Evolutionary conservation across 2,113 vertebrate genomes (phyloP), one percentile per base, ranked within the genome.

Genomic region (Hepsetus odoe): DNA sequence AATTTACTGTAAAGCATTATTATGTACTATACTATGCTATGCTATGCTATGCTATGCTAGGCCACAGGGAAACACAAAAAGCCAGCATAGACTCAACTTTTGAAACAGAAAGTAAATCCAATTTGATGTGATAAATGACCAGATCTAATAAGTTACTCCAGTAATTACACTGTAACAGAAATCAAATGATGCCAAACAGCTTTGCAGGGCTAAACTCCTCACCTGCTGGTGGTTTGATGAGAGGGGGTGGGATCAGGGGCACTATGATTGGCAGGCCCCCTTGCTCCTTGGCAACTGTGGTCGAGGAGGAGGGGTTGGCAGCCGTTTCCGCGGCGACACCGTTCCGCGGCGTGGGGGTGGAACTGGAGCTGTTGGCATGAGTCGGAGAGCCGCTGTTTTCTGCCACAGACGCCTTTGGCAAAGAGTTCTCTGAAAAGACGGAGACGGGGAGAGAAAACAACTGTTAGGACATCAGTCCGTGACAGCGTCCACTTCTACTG

Each of bases 211-310:
- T 49, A 49, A 49, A 49, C 16, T 20, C 46, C n/a, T 91, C 96
- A 99, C 98, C 98, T 96, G 97, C 91, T 90, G 96, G 95, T 91
- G 96, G 95, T 91, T 99, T 99, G 93, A 99, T 96, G 88, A 98
- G 94, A 84, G 98, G 96, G 24, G 96, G 97, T 26, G 97, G 96
- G 90, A 98, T 95, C 94, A 99, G 93, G 88, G 97, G 98, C 85
- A 98, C 94, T 79, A 97, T 95, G 89, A 99, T 97, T 89, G 97
- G 96, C 89, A 98, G 91, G 89, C 90, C 95, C 90, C 97, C 95
- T 35, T 98, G 96, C 83, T 99, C 98, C 92, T 96, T 98, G 49
- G 90, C 94, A 90, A 79, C 77, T 64, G 77, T 55, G 12, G 77
- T 55, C 0, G 58, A 79, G 46, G 95, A 91, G 82, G 92, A 95